Percentiles rank a stretch among this genome's conserved stretches.
Evolutionary conservation across 2,888 invertebrate genomes (phyloP).

Genomic region (Ferdinandea cuprea): DNA sequence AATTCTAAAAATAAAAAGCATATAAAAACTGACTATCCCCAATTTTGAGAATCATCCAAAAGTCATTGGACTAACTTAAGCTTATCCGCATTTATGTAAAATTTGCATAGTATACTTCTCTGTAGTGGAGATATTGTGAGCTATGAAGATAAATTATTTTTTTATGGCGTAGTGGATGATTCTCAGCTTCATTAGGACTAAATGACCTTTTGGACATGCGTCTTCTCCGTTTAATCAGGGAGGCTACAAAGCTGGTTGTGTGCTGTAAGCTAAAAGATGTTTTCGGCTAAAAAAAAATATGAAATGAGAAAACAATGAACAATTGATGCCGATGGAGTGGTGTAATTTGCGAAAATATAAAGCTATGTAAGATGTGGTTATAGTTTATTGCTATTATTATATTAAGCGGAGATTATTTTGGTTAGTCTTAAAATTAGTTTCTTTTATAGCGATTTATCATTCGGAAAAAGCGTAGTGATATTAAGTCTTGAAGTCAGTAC

Average conservation of each 20-base stretch:
- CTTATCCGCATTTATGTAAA: conserved; percentile 1
- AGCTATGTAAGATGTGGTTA: neutral
- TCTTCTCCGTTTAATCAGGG: conserved; percentile 30
- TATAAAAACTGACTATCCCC: conserved; percentile 13
- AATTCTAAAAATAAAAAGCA: neutral
- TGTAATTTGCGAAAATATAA: neutral
- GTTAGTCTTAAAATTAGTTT: too few species aligned
- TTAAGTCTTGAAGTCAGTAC: too few species aligned
- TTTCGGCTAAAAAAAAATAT: conserved; percentile 51
- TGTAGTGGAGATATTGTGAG: conserved; percentile 41
- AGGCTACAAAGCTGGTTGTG: conserved; percentile 25
- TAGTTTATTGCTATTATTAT: too few species aligned
- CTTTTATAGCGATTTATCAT: too few species aligned
- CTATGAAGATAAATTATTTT: conserved; percentile 50
- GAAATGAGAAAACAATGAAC: conserved; percentile 35
- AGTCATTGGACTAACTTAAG: conserved; percentile 18
- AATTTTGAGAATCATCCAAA: conserved; percentile 61
- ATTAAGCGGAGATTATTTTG: too few species aligned
- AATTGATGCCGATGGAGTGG: neutral
- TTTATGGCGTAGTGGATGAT: conserved; percentile 47
- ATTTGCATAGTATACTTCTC: conserved; percentile 41
- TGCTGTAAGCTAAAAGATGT: conserved; percentile 48
- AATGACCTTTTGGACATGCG: conserved; percentile 26
- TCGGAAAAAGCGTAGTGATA: too few species aligned
- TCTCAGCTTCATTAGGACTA: conserved; percentile 48